Conservation (phyloP, 2,888 invertebrate genomes). For the Brachyopa scutellaris region DNA sequence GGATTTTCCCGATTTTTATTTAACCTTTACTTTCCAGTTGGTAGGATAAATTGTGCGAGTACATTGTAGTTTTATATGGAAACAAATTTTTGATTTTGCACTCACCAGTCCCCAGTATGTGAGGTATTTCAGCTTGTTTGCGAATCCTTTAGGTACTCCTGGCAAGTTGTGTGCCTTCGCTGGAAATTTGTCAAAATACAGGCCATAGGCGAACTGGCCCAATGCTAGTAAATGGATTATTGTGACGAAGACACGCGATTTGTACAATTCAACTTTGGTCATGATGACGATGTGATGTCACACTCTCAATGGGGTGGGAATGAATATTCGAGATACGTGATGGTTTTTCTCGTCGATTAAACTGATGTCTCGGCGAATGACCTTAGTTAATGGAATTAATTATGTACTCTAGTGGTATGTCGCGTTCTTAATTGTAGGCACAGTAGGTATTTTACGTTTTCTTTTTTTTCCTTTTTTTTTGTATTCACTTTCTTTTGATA, state of each 20-base stretch:
- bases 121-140: constrained; percentile 81
- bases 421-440: constrained; percentile 7
- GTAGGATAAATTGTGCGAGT: constrained; percentile 23
- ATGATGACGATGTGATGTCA: constrained; percentile 75
- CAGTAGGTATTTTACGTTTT: constrained; percentile 4
- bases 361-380: constrained; percentile 43
- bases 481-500: constrained; percentile 45
- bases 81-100: constrained; percentile 49
- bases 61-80: no score
- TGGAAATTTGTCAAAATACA: constrained; percentile 83
- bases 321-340: not conserved
- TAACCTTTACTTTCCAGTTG: not conserved
- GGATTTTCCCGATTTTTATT: not conserved
- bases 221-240: constrained; percentile 80
- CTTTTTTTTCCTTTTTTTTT: not conserved
- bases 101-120: constrained; percentile 84
- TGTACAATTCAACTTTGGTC: constrained; percentile 82
- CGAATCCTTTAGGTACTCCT: constrained; percentile 78
- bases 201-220: constrained; percentile 80
- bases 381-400: constrained; percentile 41
- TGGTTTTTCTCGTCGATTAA: no score
- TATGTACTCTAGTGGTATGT: not conserved
- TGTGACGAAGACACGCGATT: constrained; percentile 80
- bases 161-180: constrained; percentile 79
- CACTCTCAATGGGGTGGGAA: constrained; percentile 12